phyloP scores from a whole-genome alignment of 2,113 vertebrate species.

The Sterrhoptilus dennistouni region DNA sequence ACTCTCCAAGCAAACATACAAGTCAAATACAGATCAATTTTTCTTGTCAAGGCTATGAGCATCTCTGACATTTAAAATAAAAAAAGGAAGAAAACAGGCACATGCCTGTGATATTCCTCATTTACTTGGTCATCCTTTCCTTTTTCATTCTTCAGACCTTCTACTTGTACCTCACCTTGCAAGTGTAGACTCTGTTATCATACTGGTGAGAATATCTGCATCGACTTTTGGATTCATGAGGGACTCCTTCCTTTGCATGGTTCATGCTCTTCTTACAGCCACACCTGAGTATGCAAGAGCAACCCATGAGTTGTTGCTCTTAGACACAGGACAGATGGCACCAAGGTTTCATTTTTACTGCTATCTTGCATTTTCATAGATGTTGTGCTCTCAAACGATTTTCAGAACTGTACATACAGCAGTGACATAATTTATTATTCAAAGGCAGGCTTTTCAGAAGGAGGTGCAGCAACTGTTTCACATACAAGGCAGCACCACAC shows the following conservation, averaged over 20 bases:
- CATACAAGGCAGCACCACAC: neutral
- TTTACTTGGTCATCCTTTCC: neutral
- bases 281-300: constrained; percentile 74
- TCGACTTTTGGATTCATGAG: constrained; percentile 90
- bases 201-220: constrained; percentile 94
- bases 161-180: constrained; percentile 81
- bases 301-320: neutral
- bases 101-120: neutral
- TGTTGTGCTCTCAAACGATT: neutral
- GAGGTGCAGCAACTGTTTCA: neutral
- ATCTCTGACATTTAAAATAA: neutral
- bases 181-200: constrained; percentile 96
- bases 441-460: neutral
- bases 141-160: neutral
- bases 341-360: neutral
- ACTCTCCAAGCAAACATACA: neutral
- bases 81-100: neutral
- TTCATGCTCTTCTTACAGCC: constrained; percentile 99
- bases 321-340: neutral
- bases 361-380: neutral
- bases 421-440: neutral
- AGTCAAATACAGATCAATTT: neutral
- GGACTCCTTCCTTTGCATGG: constrained; percentile 89
- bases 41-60: neutral
- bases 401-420: neutral